Conservation (phyloP, 2,113 vertebrate genomes). For the Cryptotis parvus region DNA sequence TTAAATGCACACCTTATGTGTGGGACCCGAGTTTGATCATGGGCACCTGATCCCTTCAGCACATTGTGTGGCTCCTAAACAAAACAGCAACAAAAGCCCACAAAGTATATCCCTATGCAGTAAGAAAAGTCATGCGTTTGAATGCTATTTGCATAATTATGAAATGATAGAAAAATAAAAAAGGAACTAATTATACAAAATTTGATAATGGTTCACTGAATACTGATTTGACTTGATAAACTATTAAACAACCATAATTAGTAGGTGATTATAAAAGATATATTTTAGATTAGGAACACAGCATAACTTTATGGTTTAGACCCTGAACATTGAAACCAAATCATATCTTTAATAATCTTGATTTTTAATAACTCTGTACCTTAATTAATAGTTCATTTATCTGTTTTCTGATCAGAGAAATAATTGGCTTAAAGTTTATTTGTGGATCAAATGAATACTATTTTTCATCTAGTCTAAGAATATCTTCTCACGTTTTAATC, state of each 20-base stretch:
- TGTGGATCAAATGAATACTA: background rate
- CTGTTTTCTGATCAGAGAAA: slow-evolving; percentile 17
- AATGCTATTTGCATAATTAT: slow-evolving; percentile 2
- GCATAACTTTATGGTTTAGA: background rate
- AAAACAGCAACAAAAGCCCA: background rate
- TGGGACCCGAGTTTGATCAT: too few species aligned
- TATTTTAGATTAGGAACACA: slow-evolving; percentile 5
- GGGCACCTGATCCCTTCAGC: too few species aligned
- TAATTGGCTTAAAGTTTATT: background rate
- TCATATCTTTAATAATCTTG: background rate
- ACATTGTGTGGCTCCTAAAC: too few species aligned
- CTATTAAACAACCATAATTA: slow-evolving; percentile 19
- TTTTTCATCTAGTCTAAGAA: background rate
- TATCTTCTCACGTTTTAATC: background rate
- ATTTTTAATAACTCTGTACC: background rate
- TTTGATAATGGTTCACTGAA: slow-evolving; percentile 57
- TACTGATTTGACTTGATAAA: background rate
- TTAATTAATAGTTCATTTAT: background rate
- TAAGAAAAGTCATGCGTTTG: background rate
- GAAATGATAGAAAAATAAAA: background rate
- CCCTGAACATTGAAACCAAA: background rate
- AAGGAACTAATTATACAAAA: background rate
- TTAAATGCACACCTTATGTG: too few species aligned
- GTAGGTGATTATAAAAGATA: slow-evolving; percentile 3
- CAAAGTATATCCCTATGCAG: background rate